Evolutionary conservation across 2,113 vertebrate genomes (phyloP).

Genomic region (Channa argus): DNA sequence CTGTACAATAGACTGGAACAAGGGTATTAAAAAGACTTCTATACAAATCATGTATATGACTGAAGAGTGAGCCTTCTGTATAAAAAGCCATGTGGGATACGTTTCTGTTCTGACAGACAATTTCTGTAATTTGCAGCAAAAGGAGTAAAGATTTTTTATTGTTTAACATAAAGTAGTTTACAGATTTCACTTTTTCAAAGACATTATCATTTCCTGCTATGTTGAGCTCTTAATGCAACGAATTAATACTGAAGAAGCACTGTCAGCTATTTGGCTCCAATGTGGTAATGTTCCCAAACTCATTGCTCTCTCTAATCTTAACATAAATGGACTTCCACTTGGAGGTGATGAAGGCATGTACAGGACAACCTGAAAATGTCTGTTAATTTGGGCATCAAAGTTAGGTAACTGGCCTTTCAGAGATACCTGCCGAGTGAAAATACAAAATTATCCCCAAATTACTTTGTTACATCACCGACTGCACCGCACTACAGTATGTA

Average conservation of each 20-base stretch:
- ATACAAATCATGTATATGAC: neutral
- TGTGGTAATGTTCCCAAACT: slow-evolving; percentile 21
- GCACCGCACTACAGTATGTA: neutral
- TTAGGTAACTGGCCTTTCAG: slow-evolving; percentile 70
- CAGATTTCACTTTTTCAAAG: neutral
- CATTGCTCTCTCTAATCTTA: slow-evolving; percentile 45
- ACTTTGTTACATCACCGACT: slow-evolving; percentile 64
- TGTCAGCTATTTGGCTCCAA: slow-evolving; percentile 16
- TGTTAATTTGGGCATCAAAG: slow-evolving; percentile 49
- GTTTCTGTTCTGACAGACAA: neutral
- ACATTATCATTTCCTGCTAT: neutral
- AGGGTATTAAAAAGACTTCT: slow-evolving; percentile 35
- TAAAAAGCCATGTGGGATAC: neutral
- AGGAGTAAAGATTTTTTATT: too few relatives aligned
- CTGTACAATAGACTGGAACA: slow-evolving; percentile 54
- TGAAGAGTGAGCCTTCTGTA: neutral
- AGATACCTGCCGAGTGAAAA: slow-evolving; percentile 60
- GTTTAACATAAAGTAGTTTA: neutral
- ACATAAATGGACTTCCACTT: slow-evolving; percentile 37
- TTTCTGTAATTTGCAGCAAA: too few relatives aligned
- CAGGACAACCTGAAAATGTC: slow-evolving; percentile 28
- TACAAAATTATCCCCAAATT: slow-evolving; percentile 67
- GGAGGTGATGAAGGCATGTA: slow-evolving; percentile 37
- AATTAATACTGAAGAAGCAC: neutral
- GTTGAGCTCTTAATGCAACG: neutral